phyloP scores from a whole-genome alignment of 2,888 invertebrate species.

The Oegoconia quadripuncta region DNA sequence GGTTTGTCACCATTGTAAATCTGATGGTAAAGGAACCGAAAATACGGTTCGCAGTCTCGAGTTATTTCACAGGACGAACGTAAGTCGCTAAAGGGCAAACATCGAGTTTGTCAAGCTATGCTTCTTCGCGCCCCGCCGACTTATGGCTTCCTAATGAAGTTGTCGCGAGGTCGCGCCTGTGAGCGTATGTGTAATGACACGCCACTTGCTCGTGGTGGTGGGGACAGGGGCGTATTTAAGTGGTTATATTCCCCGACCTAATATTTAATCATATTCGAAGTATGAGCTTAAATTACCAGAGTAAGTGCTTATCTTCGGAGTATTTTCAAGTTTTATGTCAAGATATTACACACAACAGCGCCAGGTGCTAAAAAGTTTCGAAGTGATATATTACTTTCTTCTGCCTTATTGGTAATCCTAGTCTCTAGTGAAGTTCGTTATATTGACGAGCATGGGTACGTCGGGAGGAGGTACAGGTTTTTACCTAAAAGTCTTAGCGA shows the following conservation, averaged over 20 bases:
- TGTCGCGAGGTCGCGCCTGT: constrained; percentile 35
- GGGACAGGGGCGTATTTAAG: background rate
- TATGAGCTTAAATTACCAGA: background rate
- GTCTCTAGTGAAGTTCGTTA: constrained; percentile 12
- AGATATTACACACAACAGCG: too few species aligned
- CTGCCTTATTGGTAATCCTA: constrained; percentile 8
- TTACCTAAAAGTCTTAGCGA: constrained; percentile 58
- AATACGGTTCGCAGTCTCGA: constrained; percentile 21
- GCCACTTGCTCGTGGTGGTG: constrained; percentile 4
- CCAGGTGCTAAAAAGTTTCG: too few species aligned
- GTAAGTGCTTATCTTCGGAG: too few species aligned
- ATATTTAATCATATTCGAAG: background rate
- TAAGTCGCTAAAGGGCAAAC: constrained; percentile 39
- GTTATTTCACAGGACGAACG: constrained; percentile 29
- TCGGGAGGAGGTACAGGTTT: constrained; percentile 35
- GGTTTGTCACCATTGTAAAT: too few species aligned
- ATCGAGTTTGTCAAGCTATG: constrained; percentile 39
- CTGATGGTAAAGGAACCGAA: constrained; percentile 15
- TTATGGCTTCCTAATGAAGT: constrained; percentile 72
- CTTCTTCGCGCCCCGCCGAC: constrained; percentile 45
- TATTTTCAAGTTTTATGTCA: too few species aligned
- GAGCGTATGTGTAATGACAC: constrained; percentile 13
- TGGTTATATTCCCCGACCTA: background rate
- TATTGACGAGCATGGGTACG: constrained; percentile 1
- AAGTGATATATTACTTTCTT: too few species aligned